Evolutionary conservation across 2,888 invertebrate genomes (phyloP), one percentile per base, ranked within the genome.

Genomic region (Drosophila kuntzei): DNA sequence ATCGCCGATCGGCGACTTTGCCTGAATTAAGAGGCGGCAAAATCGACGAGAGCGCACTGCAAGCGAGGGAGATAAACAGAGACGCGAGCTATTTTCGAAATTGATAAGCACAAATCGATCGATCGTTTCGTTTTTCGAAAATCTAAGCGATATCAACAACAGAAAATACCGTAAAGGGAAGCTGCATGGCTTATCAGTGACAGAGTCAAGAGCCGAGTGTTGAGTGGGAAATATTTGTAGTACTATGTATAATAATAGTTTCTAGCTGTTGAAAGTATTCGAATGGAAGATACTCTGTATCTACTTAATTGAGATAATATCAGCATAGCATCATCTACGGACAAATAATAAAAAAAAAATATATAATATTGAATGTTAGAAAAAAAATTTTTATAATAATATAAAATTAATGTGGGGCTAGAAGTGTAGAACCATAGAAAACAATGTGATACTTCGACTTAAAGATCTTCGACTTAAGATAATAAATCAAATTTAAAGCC

Each of bases 1-100:
- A 78, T 61, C 72, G 62, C 51, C 54, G 59, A 73, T 80, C 68
- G 67, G 41, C 59, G 49, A 68, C 32, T 32, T 58, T 20, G 71
- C 36, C 46, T 47, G 76, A 88, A 83, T 86, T 83, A 88, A 84
- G 83, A 88, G 83, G 76, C 76, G 76, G 76, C 72, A 12, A 43
- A 25, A 50, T 64, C 64, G 37, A 37, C 32, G 79, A 68, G 73
- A 61, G 74, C 46, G 43, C 16, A 16, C 36, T 63, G 78, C 14
- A 73, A 72, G 75, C 14, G 78, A 72, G 75, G 75, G 75, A 73
- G 76, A 76, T 76, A 72, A 77, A 50, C 41, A 47, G 20, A 49
- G 47, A 50, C 49, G 68, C 49, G 68, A 74, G 72, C 72, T 82
- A 82, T 82, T 76, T 76, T 78, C 74, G 76, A 76, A 76, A 76